These are phyloP conservation scores for Alectura lathami DNA, from an alignment of 2,113 vertebrate species.

Conservation along the genomic window DNA sequence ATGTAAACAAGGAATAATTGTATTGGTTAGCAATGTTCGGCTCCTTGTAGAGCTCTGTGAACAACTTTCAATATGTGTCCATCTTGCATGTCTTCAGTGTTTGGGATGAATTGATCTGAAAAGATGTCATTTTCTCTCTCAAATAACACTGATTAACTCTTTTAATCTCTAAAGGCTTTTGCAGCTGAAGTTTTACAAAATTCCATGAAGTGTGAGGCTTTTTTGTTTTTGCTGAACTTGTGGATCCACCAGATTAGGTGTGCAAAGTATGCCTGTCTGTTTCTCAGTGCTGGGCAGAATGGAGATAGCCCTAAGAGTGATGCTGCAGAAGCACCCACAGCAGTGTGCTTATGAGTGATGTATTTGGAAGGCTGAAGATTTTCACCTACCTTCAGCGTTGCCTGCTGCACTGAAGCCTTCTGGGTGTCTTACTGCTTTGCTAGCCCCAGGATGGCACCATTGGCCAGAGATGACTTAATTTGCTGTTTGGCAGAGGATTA, in stretches of 20 bases:
- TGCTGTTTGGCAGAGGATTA: background rate
- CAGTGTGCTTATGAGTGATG: fast-evolving
- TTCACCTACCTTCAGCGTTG: background rate
- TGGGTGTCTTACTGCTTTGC: background rate
- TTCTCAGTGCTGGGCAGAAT: background rate
- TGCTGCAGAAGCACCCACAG: background rate
- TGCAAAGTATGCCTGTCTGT: background rate
- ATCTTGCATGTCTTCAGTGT: background rate
- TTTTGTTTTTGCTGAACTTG: background rate
- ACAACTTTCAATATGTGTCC: background rate
- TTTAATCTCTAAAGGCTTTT: background rate
- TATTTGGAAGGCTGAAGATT: background rate
- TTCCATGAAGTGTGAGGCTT: background rate
- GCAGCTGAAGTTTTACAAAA: background rate
- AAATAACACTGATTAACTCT: background rate
- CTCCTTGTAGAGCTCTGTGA: background rate
- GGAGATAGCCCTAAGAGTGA: background rate
- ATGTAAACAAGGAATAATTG: background rate
- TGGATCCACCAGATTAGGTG: background rate
- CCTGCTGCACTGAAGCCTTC: background rate
- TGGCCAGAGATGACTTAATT: background rate
- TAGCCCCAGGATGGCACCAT: background rate
- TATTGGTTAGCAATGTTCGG: background rate
- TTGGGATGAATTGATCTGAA: background rate
- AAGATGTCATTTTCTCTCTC: background rate